These are phyloP conservation scores for Leptinotarsa peninsularis DNA, from an alignment of 2,888 invertebrate genomes.

Conservation along the genomic window DNA sequence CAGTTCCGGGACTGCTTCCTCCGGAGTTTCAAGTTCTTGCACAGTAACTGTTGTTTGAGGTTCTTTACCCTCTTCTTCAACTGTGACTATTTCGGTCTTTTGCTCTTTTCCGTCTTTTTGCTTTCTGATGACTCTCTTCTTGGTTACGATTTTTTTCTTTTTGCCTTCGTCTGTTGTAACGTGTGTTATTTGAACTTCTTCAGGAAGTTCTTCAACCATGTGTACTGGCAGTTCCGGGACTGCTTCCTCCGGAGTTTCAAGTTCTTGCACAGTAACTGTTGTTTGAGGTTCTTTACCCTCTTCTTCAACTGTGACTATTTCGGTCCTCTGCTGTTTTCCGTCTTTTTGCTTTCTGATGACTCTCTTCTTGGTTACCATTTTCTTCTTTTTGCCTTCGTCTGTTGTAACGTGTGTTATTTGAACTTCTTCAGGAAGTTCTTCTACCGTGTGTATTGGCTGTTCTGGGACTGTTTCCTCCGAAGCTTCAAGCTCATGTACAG, in stretches of 20 bases:
- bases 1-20: conserved; percentile 57
- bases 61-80: conserved; percentile 58
- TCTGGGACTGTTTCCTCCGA: conserved; percentile 59
- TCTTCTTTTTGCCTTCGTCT: conserved; percentile 47
- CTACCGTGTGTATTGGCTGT: conserved; percentile 49
- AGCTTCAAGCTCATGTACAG: conserved; percentile 51
- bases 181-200: conserved; percentile 60
- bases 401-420: conserved; percentile 32
- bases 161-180: too few relatives aligned
- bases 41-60: conserved; percentile 38
- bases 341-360: conserved; percentile 35
- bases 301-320: conserved; percentile 44
- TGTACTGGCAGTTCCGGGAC: conserved; percentile 49
- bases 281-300: conserved; percentile 56
- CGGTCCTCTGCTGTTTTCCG: conserved; percentile 54
- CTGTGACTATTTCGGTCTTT: conserved; percentile 41
- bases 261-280: conserved; percentile 52
- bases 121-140: conserved; percentile 64
- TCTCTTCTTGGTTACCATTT: conserved; percentile 59
- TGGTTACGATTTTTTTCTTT: conserved; percentile 56
- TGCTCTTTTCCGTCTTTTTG: conserved; percentile 57
- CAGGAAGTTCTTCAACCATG: conserved; percentile 61
- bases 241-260: conserved; percentile 58
- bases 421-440: conserved; percentile 64
- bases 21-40: conserved; percentile 62